Percentiles rank a stretch among this genome's conserved stretches.
phyloP scores from a whole-genome alignment of 2,113 vertebrate genomes.

The Peromyscus californicus region DNA sequence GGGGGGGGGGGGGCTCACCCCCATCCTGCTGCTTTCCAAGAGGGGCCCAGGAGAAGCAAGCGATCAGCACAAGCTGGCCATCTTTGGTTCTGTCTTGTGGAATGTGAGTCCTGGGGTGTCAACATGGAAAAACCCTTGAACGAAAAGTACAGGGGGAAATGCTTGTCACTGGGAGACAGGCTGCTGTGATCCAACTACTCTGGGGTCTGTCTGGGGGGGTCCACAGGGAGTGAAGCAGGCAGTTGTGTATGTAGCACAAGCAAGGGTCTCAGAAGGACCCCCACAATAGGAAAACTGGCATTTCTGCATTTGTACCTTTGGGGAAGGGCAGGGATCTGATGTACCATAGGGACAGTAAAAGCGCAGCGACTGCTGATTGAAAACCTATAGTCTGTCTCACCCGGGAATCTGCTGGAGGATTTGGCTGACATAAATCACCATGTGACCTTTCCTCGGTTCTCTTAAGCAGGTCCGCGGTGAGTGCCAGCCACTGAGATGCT shows the following conservation, averaged over 20 bases:
- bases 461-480: neutral
- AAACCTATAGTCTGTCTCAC: neutral
- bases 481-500: neutral
- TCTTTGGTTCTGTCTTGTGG: neutral
- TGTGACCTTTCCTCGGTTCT: neutral
- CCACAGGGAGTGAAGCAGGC: neutral
- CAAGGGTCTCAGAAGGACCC: neutral
- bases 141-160: neutral
- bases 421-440: neutral
- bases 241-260: neutral
- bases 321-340: neutral
- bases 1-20: accelerated
- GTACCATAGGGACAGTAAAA: accelerated
- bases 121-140: neutral
- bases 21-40: neutral
- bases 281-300: accelerated
- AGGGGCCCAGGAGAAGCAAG: neutral
- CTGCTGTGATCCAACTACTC: neutral
- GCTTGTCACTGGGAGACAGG: neutral
- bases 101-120: neutral
- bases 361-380: accelerated
- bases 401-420: neutral
- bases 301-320: neutral
- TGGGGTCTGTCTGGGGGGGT: neutral
- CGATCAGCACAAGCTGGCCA: accelerated